phyloP scores from a whole-genome alignment of 2,888 invertebrate species.

The Cheilosia impressa region DNA sequence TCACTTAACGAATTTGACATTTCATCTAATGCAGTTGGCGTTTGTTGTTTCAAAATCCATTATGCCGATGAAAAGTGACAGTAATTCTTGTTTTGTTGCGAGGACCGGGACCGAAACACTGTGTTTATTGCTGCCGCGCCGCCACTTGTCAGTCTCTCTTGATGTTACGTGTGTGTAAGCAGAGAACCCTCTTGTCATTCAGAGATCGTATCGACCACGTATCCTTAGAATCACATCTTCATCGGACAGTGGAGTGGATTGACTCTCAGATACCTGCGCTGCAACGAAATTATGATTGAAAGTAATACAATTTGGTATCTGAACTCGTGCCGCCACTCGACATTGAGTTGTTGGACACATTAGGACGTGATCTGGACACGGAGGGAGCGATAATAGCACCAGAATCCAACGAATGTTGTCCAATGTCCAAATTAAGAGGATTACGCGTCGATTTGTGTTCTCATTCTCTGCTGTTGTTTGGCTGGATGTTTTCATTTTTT shows the following conservation, averaged over 20 bases:
- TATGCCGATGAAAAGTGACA: conserved; percentile 76
- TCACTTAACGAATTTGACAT: conserved; percentile 71
- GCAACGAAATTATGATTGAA: background rate
- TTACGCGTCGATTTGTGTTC: conserved; percentile 58
- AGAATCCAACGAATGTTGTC: conserved; percentile 66
- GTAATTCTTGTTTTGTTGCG: conserved; percentile 76
- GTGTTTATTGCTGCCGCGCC: conserved; percentile 26
- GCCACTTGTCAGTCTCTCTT: conserved; percentile 41
- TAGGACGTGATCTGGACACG: conserved; percentile 45
- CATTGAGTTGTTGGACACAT: conserved; percentile 63
- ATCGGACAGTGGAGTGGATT: conserved; percentile 39
- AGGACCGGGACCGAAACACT: conserved; percentile 30
- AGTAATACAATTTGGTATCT: conserved; percentile 42
- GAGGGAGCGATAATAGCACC: conserved; percentile 42
- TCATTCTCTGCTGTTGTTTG: conserved; percentile 11
- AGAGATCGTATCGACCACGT: conserved; percentile 57
- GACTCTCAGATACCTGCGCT: conserved; percentile 13
- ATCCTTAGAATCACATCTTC: conserved; percentile 67
- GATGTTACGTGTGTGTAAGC: conserved; percentile 4
- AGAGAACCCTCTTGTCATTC: conserved; percentile 65
- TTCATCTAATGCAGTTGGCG: conserved; percentile 69
- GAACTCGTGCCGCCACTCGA: conserved; percentile 72
- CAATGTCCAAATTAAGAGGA: conserved; percentile 73
- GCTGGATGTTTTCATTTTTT: background rate
- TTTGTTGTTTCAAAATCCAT: conserved; percentile 56